Base-by-base conservation (phyloP, 2,113 vertebrate genomes). In the Poeciliopsis prolifica region DNA sequence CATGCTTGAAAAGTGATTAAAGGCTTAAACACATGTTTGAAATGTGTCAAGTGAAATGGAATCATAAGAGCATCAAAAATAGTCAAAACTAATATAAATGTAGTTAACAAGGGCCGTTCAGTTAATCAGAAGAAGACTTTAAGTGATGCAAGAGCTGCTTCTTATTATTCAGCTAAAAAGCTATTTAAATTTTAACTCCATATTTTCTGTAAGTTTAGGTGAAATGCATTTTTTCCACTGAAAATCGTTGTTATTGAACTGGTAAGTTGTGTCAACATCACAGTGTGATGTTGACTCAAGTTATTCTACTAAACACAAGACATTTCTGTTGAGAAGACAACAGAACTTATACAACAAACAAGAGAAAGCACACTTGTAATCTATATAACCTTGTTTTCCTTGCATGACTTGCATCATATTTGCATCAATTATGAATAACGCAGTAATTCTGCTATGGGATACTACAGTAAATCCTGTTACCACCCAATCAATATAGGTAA, bases 401-500 rank as follows among this genome's bases (percentile, higher is more conserved):
- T 19, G 14, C 19, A 19, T 51, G 17, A 19, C 44, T 51, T 51
- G 12, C 35, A 11, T 37, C 35, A 51, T 5, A 19, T 51, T 51
- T 51, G 10, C 35, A 37, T 37, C 48, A 54, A 19, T 7, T 54
- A 2, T 24, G 17, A 54, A 7, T 54, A 54, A 54, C 48, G 15
- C 5, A 54, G 51, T 54, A 54, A 9, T 17, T 10, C 51, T 58
- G 0, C 51, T 6, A 58, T 58, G 51, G 22, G 51, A n/a, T n/a
- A 24, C 51, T n/a, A 10, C 24, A n/a, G 51, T 58, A 22, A 22
- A 58, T 24, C 51, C 10, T n/a, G 9, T 54, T 9, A n/a, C 51
- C 19, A 24, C 51, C 51, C 51, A 58, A n/a, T 7, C 61, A 62
- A 75, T 33, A 37, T 77, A 77, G 62, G 65, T 51, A 67, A 66